Evolutionary conservation across 2,797 vertebrate genomes (phyloP).

Genomic region (Falco columbarius): DNA sequence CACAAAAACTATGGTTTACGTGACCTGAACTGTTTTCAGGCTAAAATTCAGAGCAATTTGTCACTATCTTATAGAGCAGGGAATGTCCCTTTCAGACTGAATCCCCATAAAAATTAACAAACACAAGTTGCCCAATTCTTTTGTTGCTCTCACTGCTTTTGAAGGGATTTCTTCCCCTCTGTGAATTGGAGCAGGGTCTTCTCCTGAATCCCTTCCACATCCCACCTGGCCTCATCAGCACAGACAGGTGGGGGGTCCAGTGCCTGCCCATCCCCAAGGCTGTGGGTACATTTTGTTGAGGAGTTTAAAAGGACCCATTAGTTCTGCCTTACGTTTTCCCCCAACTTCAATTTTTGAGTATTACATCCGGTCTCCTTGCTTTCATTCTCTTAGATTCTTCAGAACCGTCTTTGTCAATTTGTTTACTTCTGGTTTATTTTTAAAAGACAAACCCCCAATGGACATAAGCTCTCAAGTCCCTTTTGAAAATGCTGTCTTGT

Average conservation of each 20-base stretch:
- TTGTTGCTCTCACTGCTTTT: background rate
- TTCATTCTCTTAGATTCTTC: background rate
- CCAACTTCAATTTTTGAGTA: background rate
- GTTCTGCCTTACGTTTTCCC: background rate
- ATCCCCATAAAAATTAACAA: background rate
- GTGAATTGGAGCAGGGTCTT: background rate
- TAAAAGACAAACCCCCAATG: slow-evolving; percentile 62
- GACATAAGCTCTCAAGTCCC: slow-evolving; percentile 53
- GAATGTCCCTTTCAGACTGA: background rate
- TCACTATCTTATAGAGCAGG: background rate
- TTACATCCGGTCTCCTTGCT: background rate
- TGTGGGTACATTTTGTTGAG: background rate
- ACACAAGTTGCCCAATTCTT: background rate
- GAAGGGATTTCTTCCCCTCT: background rate
- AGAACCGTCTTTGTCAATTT: slow-evolving; percentile 19
- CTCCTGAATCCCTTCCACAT: background rate
- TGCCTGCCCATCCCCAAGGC: background rate
- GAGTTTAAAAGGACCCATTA: background rate
- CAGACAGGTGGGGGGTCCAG: background rate
- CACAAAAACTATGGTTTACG: background rate
- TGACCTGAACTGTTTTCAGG: background rate
- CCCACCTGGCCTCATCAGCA: background rate
- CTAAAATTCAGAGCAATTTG: background rate
- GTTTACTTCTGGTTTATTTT: slow-evolving; percentile 66
- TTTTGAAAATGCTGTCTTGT: slow-evolving; percentile 54